Evolutionary conservation across 2,113 vertebrate genomes (phyloP).

Genomic region (Cephalopterus ornatus): DNA sequence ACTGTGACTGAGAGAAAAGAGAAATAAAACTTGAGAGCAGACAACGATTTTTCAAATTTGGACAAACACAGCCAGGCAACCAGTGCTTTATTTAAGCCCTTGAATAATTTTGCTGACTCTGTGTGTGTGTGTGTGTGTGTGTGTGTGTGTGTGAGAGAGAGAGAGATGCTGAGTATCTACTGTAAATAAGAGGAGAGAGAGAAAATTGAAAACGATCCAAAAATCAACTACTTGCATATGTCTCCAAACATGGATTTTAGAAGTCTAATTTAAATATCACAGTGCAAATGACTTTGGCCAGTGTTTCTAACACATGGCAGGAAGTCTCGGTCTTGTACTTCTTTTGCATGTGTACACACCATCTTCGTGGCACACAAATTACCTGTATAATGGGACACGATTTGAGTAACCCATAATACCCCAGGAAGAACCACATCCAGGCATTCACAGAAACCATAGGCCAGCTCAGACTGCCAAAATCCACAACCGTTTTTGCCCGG

Average conservation of each 20-base stretch:
- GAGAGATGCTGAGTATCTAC: neutral
- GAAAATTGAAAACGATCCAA: constrained; percentile 10
- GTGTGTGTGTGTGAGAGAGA: neutral
- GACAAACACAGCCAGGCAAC: neutral
- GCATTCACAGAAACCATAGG: neutral
- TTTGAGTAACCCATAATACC: neutral
- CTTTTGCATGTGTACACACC: neutral
- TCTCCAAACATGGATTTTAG: neutral
- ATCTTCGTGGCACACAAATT: neutral
- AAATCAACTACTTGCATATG: constrained; percentile 38
- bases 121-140: neutral
- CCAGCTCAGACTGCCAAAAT: neutral
- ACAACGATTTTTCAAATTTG: neutral
- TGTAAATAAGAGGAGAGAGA: neutral
- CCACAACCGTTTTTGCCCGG: neutral
- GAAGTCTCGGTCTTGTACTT: neutral
- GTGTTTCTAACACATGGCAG: neutral
- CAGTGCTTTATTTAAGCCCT: neutral
- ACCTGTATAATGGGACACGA: neutral
- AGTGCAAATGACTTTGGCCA: neutral
- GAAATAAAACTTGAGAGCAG: neutral
- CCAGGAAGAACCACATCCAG: neutral
- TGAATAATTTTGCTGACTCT: neutral
- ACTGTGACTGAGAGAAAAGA: neutral
- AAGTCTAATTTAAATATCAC: constrained; percentile 30